phyloP scores from a whole-genome alignment of 2,888 invertebrate genomes.

The Amorpha juglandis region DNA sequence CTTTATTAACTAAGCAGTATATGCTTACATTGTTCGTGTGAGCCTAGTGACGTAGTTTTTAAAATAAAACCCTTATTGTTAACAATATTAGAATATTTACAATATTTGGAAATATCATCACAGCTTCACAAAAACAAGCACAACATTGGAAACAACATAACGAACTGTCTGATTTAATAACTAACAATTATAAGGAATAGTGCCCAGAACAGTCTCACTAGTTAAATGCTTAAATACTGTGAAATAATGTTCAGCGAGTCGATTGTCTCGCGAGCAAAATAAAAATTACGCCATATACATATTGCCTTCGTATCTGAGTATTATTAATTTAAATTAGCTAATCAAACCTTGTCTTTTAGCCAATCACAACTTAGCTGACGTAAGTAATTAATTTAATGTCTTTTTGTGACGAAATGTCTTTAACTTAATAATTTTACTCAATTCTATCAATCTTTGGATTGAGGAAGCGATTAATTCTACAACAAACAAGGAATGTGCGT shows the following conservation, averaged over 20 bases:
- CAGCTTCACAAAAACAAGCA: conserved; percentile 83
- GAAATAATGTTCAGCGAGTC: conserved; percentile 35
- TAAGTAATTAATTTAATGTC: background rate
- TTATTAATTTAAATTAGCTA: conserved; percentile 6
- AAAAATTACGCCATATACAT: background rate
- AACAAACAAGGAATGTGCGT: conserved; percentile 74
- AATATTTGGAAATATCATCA: conserved; percentile 83
- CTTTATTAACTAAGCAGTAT: conserved; percentile 72
- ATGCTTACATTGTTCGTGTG: conserved; percentile 76
- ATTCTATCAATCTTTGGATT: conserved; percentile 69
- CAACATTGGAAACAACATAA: conserved; percentile 80
- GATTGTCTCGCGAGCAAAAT: conserved; percentile 22
- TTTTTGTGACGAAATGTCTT: background rate
- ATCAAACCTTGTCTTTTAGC: background rate
- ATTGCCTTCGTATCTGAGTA: conserved; percentile 9
- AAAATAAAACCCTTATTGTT: conserved; percentile 62
- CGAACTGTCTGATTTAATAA: conserved; percentile 53
- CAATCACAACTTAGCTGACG: background rate
- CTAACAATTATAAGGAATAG: conserved; percentile 35
- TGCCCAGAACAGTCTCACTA: conserved; percentile 68
- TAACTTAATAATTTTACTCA: background rate
- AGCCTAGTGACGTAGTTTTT: conserved; percentile 75
- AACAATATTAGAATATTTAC: conserved; percentile 80
- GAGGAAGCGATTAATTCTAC: conserved; percentile 59
- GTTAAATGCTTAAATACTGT: conserved; percentile 82